Percentiles rank a stretch among this genome's conserved stretches.
Conservation (phyloP, 1,140 invertebrate genomes). For the Caerostris extrusa region DNA sequence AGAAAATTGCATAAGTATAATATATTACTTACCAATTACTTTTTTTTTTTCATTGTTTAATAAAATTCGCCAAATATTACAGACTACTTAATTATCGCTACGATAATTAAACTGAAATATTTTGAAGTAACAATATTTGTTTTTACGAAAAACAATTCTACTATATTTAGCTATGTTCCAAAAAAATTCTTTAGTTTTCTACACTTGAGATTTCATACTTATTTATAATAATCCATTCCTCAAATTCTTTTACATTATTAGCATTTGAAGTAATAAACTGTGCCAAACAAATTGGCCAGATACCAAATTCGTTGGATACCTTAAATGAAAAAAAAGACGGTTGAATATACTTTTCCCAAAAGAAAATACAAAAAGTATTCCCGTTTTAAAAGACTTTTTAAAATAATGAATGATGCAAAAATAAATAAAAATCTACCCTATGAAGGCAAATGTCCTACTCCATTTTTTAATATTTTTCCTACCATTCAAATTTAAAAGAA, state of each 20-base stretch:
- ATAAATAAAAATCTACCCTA: background rate
- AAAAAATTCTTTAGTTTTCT: no score
- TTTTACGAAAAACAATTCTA: no score
- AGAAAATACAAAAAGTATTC: background rate
- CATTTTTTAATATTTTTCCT: background rate
- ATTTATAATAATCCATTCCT: background rate
- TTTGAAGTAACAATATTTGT: no score
- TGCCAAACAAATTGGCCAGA: slow-evolving; percentile 8
- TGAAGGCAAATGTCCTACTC: background rate
- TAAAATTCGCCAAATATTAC: no score
- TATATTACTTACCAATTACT: no score
- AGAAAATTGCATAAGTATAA: no score
- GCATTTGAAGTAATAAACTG: background rate
- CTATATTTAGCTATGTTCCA: no score
- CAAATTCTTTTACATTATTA: background rate
- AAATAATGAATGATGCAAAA: background rate
- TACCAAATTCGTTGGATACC: slow-evolving; percentile 13
- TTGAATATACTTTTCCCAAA: background rate
- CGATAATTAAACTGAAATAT: no score
- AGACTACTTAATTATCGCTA: no score
- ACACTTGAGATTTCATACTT: background rate
- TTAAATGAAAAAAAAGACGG: background rate
- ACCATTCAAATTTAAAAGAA: background rate
- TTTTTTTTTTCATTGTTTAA: no score
- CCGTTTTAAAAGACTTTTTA: background rate